These are phyloP conservation scores for Paedocypris sp. DNA, from an alignment of 2,113 vertebrate species.

Conservation along the genomic window DNA sequence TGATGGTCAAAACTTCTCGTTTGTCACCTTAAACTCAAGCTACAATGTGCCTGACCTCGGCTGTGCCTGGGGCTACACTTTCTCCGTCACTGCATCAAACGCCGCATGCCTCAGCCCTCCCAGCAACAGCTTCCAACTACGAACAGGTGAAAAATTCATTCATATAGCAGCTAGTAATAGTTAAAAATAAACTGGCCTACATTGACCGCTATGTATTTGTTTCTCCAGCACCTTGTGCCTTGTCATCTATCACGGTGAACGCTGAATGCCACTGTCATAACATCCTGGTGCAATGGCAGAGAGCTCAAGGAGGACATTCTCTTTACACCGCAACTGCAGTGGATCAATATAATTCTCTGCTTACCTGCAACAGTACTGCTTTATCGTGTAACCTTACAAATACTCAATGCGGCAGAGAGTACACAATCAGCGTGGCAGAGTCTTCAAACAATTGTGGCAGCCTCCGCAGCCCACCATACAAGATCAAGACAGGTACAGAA, in stretches of 20 bases:
- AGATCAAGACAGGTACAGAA: conserved; percentile 56
- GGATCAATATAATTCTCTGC: conserved; percentile 35
- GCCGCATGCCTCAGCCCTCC: conserved; percentile 45
- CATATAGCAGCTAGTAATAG: too few species aligned
- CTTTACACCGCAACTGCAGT: conserved; percentile 50
- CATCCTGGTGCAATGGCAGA: conserved; percentile 48
- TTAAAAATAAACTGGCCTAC: too few species aligned
- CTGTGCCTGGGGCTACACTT: conserved; percentile 50
- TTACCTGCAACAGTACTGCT: conserved; percentile 42
- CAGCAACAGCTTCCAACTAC: conserved; percentile 40
- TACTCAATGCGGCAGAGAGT: conserved; percentile 47
- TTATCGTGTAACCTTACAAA: conserved; percentile 48
- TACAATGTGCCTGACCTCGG: conserved; percentile 53
- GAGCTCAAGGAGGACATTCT: background rate
- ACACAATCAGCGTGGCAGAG: conserved; percentile 51
- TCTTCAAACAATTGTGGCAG: conserved; percentile 46
- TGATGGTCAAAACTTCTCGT: conserved; percentile 33
- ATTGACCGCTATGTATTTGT: background rate
- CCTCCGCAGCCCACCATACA: conserved; percentile 49
- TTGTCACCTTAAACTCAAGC: conserved; percentile 43
- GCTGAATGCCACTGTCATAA: conserved; percentile 46
- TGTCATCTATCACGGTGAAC: conserved; percentile 40
- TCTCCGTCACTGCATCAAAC: conserved; percentile 48
- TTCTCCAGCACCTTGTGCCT: conserved; percentile 50
- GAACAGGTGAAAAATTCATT: conserved; percentile 56